A percentile compares a stretch with the other conserved stretches of the same genome.
phyloP scores from a whole-genome alignment of 2,113 vertebrate species.

The Nothocercus julius region DNA sequence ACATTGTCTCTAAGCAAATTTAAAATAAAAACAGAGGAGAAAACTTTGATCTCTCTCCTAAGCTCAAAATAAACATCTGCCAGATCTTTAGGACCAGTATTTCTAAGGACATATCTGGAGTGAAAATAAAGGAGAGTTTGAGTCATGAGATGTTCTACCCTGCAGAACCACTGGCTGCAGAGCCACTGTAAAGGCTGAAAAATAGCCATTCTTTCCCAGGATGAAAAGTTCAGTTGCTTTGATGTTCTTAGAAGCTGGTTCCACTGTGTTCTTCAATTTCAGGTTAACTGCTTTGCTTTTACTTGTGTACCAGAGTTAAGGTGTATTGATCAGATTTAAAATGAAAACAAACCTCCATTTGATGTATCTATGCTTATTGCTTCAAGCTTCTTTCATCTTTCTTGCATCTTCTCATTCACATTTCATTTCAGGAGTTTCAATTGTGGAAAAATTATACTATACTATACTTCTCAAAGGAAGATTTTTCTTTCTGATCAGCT shows the following conservation, averaged over 20 bases:
- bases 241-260: not conserved
- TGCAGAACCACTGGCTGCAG: not conserved
- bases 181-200: not conserved
- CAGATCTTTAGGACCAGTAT: not conserved
- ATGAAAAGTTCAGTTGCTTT: not conserved
- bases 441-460: not conserved
- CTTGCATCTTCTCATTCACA: not conserved
- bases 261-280: not conserved
- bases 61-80: not conserved
- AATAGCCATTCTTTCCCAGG: not conserved
- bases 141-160: not conserved
- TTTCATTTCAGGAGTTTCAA: not conserved
- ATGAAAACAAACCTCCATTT: not conserved
- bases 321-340: not conserved
- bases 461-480: not conserved
- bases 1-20: not conserved
- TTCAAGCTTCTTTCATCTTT: not conserved
- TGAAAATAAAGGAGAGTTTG: rapidly evolving
- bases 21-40: not conserved
- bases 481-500: not conserved
- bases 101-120: not conserved
- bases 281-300: not conserved
- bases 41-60: not conserved
- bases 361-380: not conserved
- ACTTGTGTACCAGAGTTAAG: not conserved